A percentile compares a stretch with the other conserved stretches of the same genome.
These are phyloP conservation scores for Nyctibius grandis DNA, from an alignment of 2,797 vertebrate genomes.

Conservation along the genomic window DNA sequence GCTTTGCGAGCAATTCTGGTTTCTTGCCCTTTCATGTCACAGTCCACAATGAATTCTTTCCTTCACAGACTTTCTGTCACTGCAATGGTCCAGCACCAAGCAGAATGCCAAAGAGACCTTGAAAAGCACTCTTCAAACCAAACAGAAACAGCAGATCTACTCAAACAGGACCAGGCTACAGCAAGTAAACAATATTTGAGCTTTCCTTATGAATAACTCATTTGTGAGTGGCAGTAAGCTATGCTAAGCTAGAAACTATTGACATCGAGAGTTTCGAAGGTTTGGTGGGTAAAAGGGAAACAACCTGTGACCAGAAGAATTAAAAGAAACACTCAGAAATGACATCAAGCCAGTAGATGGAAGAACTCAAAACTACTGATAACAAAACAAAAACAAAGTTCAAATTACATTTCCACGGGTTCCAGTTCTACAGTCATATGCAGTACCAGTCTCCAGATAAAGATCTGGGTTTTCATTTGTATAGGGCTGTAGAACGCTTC, in stretches of 20 bases:
- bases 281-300: not conserved
- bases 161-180: not conserved
- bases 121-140: not conserved
- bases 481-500: not conserved
- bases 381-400: not conserved
- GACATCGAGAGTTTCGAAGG: not conserved
- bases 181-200: not conserved
- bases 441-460: not conserved
- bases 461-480: not conserved
- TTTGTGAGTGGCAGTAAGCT: not conserved
- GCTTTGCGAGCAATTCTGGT: not conserved
- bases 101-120: not conserved
- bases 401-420: not conserved
- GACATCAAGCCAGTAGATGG: not conserved
- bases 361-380: not conserved
- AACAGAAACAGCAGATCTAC: not conserved
- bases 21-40: not conserved
- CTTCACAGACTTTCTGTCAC: not conserved
- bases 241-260: not conserved
- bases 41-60: not conserved
- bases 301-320: not conserved
- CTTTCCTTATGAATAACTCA: not conserved
- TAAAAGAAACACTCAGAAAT: not conserved
- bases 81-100: not conserved
- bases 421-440: not conserved